Conservation (phyloP, 2,797 vertebrate genomes). For the Hozukius guyotensis region DNA sequence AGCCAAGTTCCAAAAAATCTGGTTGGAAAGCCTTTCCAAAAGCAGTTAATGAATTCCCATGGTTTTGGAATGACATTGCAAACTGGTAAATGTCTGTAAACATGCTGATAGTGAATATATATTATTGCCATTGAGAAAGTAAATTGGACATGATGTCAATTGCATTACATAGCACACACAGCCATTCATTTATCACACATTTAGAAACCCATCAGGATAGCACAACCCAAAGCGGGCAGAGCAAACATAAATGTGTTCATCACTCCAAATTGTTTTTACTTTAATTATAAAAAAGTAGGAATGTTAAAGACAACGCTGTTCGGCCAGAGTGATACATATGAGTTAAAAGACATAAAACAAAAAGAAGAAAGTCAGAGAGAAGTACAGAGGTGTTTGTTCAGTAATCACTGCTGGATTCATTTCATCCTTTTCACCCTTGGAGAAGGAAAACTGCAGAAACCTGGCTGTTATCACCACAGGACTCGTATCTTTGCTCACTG, state of each 20-base stretch:
- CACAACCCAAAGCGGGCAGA: background rate
- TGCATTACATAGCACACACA: background rate
- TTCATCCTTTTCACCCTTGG: slow-evolving; percentile 8
- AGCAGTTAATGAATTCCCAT: background rate
- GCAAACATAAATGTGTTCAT: background rate
- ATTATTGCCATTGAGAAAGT: background rate
- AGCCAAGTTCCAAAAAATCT: background rate
- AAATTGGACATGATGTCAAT: background rate
- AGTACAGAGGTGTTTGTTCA: background rate
- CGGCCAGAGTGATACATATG: background rate
- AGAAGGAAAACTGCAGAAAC: slow-evolving; percentile 8
- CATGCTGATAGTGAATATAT: background rate
- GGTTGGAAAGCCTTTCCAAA: background rate
- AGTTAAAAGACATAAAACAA: background rate
- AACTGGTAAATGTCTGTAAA: background rate
- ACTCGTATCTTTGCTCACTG: slow-evolving; percentile 24
- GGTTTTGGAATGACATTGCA: background rate
- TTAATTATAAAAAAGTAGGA: background rate
- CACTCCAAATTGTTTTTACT: background rate
- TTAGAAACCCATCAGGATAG: background rate
- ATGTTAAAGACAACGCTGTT: background rate
- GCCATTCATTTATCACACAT: background rate
- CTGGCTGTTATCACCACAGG: slow-evolving; percentile 3
- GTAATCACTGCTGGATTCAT: background rate
- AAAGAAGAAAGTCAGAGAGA: background rate